Evolutionary conservation across 2,888 invertebrate species (phyloP), one percentile per base, ranked within the genome.

Genomic region (Thysanoteuthis rhombus): DNA sequence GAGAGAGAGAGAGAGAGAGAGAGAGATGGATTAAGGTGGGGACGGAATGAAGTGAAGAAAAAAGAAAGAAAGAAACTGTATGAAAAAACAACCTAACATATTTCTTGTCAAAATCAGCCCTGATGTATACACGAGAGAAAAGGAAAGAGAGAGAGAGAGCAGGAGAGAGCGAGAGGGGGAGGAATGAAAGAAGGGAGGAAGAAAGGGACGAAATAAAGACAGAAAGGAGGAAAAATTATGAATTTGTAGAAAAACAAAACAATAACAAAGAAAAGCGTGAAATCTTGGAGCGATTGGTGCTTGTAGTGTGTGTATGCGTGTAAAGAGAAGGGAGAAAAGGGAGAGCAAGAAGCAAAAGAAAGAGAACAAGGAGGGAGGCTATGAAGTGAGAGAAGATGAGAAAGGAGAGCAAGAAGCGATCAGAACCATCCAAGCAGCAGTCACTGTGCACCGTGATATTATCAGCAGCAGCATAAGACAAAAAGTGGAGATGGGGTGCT

Each of bases 1-100:
- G n/a, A 75, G 75, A 75, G 75, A 75, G n/a, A 75, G n/a, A 75
- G 75, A 75, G 75, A 75, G 75, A 75, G 75, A 75, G 75, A 75
- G 75, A 75, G n/a, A 75, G n/a, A 75, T n/a, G n/a, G n/a, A n/a
- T n/a, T n/a, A n/a, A n/a, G n/a, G n/a, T n/a, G n/a, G n/a, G n/a
- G n/a, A n/a, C n/a, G n/a, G n/a, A n/a, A n/a, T n/a, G n/a, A n/a
- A n/a, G n/a, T n/a, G n/a, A 75, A n/a, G n/a, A n/a, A 75, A 25
- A 75, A n/a, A 75, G n/a, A 75, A n/a, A 75, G 75, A 75, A 10
- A 75, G n/a, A 75, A n/a, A 75, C n/a, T n/a, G n/a, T n/a, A 75
- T 52, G 25, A 4, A 22, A 5, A 52, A 5, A 52, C 52, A 25
- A 25, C 25, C 25, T 1, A 2, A 52, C 25, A 52, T 52, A 52